Evolutionary conservation across 2,797 vertebrate species (phyloP), one percentile per base, ranked within the genome.

Genomic region (Momotus momota): DNA sequence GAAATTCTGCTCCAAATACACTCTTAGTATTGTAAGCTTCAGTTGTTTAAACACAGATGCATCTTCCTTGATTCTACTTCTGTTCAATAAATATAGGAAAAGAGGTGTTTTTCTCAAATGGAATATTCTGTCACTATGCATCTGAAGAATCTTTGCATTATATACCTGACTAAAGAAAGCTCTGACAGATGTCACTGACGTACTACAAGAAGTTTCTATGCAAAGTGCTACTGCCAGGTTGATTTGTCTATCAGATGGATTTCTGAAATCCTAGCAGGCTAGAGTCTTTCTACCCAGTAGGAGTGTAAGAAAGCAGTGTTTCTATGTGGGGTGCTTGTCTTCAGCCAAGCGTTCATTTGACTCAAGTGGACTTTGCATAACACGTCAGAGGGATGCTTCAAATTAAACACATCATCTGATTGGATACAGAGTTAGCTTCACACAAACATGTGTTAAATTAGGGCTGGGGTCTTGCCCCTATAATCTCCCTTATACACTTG

Each of bases 291-390:
- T 66, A 29, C 86, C 54, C 86, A 84, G 73, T 54, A 91, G 91
- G 94, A 92, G 81, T 77, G 55, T 88, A 92, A 86, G 66, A 92
- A 95, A 96, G 81, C 77, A 94, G 12, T 79, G 57, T 77, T 92
- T 91, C 94, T 89, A 27, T 58, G 71, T 40, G 46, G 62, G 87
- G 71, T 88, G 81, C 73, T 92, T 94, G 43, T 57, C 46, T 86
- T 67, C 82, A 85, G 86, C 73, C 88, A 90, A 88, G 35, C 71
- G n/a, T 73, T 92, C 83, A 64, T 43, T 8, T 83, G 60, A 64
- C 7, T 94, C 21, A 26, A 81, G 35, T 26, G 45, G 15, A 70
- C 58, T 33, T 83, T 83, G 57, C 25, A 20, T 62, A 92, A 91
- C 45, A 27, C 4, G 17, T 41, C 81, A 90, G 66, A 71, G 31